phyloP scores from a whole-genome alignment of 2,797 vertebrate genomes.

The Halcyon badia region DNA sequence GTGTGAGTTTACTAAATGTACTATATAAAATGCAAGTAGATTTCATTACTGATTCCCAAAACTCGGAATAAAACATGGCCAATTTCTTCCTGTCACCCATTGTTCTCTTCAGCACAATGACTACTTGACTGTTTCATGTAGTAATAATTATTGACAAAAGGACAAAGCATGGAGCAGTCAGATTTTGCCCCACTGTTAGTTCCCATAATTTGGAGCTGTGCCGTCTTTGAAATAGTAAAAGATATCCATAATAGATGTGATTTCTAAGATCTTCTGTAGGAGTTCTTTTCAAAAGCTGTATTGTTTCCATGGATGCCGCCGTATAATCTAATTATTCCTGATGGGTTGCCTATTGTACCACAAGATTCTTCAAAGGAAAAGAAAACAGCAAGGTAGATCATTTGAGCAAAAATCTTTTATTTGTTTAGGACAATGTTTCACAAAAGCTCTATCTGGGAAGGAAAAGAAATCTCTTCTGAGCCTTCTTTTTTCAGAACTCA shows the following conservation, averaged over 20 bases:
- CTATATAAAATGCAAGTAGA: neutral
- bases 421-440: constrained; percentile 77
- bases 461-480: constrained; percentile 71
- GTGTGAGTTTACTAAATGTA: neutral
- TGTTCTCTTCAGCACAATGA: constrained; percentile 23
- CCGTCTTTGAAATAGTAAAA: constrained; percentile 65
- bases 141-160: constrained; percentile 66
- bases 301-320: constrained; percentile 73
- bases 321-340: constrained; percentile 80
- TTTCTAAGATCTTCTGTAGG: constrained; percentile 71
- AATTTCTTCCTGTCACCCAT: neutral
- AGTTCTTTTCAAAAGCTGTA: constrained; percentile 70
- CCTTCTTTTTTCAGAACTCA: constrained; percentile 59
- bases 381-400: constrained; percentile 77
- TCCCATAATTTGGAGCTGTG: constrained; percentile 67
- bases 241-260: constrained; percentile 74
- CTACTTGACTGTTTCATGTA: constrained; percentile 66
- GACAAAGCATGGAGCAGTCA: constrained; percentile 47
- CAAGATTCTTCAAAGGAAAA: constrained; percentile 71
- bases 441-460: constrained; percentile 72
- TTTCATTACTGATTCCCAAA: neutral
- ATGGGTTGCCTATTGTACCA: constrained; percentile 69
- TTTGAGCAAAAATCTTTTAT: constrained; percentile 77
- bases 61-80: neutral
- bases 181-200: constrained; percentile 59